Evolutionary conservation across 2,113 vertebrate species (phyloP).

Genomic region (Eurypyga helias): DNA sequence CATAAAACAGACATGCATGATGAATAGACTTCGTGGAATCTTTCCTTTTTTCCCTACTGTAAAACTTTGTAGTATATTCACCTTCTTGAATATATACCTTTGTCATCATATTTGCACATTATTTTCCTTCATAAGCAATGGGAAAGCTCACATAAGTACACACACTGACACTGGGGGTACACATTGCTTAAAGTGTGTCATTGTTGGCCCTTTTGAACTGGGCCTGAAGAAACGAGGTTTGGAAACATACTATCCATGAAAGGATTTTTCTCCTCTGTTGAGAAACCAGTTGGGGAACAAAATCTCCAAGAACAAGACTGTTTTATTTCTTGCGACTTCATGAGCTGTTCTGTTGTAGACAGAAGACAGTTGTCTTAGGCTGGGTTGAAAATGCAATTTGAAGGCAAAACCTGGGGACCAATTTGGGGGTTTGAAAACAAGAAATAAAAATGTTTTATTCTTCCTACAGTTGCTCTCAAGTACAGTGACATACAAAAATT

Average conservation of each 20-base stretch:
- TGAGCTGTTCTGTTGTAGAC: not conserved
- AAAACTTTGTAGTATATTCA: not conserved
- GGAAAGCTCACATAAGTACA: not conserved
- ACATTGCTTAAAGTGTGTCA: fast-evolving
- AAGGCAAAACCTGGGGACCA: not conserved
- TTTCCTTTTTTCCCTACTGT: not conserved
- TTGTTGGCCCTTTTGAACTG: not conserved
- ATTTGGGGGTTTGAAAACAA: not conserved
- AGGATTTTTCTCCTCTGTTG: not conserved
- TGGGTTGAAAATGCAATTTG: not conserved
- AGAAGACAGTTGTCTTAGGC: not conserved
- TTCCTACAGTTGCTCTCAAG: not conserved
- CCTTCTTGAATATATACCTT: not conserved
- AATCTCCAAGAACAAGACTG: not conserved
- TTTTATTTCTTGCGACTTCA: not conserved
- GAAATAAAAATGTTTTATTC: not conserved
- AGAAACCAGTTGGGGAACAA: not conserved
- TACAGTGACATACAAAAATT: not conserved
- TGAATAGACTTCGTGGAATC: not conserved
- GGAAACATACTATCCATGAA: not conserved
- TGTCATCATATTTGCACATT: not conserved
- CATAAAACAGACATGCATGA: not conserved
- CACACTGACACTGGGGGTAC: not conserved
- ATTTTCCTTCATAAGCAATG: not conserved
- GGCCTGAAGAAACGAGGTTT: not conserved